A percentile compares a stretch with the other conserved stretches of the same genome.
Conservation (phyloP, 1,140 invertebrate species). For the Armadillidium nasatum region DNA sequence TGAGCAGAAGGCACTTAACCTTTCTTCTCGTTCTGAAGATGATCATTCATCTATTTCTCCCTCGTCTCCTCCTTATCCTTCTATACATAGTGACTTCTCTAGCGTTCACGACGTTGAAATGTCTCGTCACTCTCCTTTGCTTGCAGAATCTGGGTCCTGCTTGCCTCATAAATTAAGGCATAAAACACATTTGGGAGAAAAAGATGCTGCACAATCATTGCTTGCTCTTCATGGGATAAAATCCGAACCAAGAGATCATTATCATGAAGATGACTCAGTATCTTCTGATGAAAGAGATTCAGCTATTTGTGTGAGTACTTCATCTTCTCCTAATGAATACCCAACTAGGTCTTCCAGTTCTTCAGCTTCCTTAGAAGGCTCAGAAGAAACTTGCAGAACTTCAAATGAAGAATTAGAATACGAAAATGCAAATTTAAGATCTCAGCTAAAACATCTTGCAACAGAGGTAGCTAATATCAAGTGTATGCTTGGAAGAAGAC, state of each 20-base stretch:
- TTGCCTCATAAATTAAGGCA: constrained; percentile 84
- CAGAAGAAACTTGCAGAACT: constrained; percentile 32
- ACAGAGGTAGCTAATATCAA: background rate
- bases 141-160: constrained; percentile 48
- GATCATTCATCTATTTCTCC: constrained; percentile 27
- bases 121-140: constrained; percentile 28
- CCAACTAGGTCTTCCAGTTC: constrained; percentile 36
- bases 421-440: constrained; percentile 25
- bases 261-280: constrained; percentile 38
- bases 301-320: constrained; percentile 65
- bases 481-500: background rate
- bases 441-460: background rate
- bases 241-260: constrained; percentile 36
- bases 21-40: constrained; percentile 31
- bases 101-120: constrained; percentile 41
- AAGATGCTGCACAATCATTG: constrained; percentile 37
- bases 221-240: constrained; percentile 41
- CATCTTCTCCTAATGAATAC: constrained; percentile 31
- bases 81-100: constrained; percentile 39
- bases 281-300: constrained; percentile 71
- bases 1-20: constrained; percentile 36
- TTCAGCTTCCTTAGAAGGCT: constrained; percentile 16
- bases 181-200: constrained; percentile 80
- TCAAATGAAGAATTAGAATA: constrained; percentile 37
- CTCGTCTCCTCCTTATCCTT: constrained; percentile 25